Percentiles rank a stretch among this genome's conserved stretches.
These are phyloP conservation scores for Tetraneura akinire DNA, from an alignment of 1,140 invertebrate species.

Conservation along the genomic window DNA sequence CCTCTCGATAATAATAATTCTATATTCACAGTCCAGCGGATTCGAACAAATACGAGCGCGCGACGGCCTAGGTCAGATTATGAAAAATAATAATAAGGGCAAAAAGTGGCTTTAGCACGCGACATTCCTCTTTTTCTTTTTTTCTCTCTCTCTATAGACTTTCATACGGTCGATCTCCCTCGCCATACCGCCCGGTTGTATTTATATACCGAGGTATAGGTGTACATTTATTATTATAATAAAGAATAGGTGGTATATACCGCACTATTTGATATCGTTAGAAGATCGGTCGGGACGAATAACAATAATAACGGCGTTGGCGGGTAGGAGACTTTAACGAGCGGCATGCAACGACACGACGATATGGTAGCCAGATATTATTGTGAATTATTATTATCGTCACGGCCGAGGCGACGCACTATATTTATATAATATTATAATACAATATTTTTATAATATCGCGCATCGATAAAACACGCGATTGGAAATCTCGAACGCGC, in stretches of 20 bases:
- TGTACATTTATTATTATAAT: too few relatives aligned
- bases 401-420: neutral
- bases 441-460: too few relatives aligned
- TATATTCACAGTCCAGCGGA: slow-evolving; percentile 19
- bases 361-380: slow-evolving; percentile 48
- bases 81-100: neutral
- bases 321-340: neutral
- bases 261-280: too few relatives aligned
- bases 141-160: too few relatives aligned
- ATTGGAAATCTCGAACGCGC: slow-evolving; percentile 37
- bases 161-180: slow-evolving; percentile 19
- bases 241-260: too few relatives aligned
- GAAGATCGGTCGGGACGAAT: neutral
- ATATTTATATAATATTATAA: too few relatives aligned
- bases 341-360: slow-evolving; percentile 38
- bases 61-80: neutral
- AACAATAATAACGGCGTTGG: neutral
- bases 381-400: slow-evolving; percentile 28
- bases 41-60: slow-evolving; percentile 7
- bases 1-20: slow-evolving; percentile 24
- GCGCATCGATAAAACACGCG: too few relatives aligned
- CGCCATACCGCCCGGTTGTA: neutral
- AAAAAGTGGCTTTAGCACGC: neutral
- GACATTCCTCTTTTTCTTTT: neutral
- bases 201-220: neutral